Evolutionary conservation across 2,113 vertebrate species (phyloP).

Genomic region (Carassius carassius): DNA sequence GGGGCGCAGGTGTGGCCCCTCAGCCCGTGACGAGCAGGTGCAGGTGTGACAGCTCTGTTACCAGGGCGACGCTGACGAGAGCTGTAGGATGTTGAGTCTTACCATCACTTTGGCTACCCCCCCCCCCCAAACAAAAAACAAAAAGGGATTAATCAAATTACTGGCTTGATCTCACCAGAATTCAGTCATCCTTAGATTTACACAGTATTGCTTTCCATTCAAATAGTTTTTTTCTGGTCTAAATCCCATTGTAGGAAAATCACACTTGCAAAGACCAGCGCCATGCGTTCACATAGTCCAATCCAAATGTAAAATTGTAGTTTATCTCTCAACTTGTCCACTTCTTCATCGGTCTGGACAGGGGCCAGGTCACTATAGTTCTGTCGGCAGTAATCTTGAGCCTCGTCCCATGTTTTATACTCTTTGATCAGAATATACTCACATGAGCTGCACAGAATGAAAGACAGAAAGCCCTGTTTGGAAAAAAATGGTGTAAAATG

Average conservation of each 20-base stretch:
- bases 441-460: background rate
- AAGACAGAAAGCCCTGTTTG: constrained; percentile 7
- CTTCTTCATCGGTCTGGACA: background rate
- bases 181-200: background rate
- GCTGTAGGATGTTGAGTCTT: background rate
- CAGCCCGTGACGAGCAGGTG: no score
- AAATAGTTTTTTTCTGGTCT: background rate
- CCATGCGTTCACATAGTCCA: background rate
- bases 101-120: constrained; percentile 27
- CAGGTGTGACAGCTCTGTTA: no score
- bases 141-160: background rate
- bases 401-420: background rate
- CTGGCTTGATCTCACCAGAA: constrained; percentile 32
- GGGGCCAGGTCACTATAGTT: background rate
- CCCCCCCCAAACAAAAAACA: background rate
- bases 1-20: no score
- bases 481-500: background rate
- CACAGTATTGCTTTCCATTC: background rate
- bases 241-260: background rate
- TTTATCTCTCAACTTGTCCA: background rate
- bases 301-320: background rate
- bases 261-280: background rate
- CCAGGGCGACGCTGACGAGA: no score
- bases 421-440: constrained; percentile 22
- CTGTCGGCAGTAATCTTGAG: background rate